These are phyloP conservation scores for Batillaria attramentaria DNA, from an alignment of 1,140 invertebrate species.

Conservation along the genomic window DNA sequence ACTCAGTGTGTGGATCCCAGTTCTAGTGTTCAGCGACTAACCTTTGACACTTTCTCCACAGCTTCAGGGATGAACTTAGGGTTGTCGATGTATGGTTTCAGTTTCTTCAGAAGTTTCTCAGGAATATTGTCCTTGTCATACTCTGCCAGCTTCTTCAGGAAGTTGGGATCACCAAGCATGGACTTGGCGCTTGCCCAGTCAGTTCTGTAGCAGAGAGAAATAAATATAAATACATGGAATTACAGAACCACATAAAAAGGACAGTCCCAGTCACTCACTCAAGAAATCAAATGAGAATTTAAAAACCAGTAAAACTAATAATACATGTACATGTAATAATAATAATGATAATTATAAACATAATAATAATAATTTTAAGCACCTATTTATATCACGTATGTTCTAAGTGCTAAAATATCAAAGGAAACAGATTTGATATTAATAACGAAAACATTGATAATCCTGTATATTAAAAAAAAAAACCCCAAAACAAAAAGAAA, in stretches of 20 bases:
- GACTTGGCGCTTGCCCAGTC: slow-evolving; percentile 71
- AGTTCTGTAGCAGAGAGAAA: slow-evolving; percentile 49
- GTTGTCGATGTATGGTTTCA: slow-evolving; percentile 76
- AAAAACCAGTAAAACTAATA: neutral
- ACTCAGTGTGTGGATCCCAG: no score
- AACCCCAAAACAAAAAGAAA: no score
- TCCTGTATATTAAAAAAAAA: no score
- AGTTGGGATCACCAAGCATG: slow-evolving; percentile 69
- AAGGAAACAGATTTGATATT: no score
- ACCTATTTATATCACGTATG: no score
- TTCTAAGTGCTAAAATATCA: no score
- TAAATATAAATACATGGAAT: neutral
- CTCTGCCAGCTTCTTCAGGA: slow-evolving; percentile 69
- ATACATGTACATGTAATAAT: neutral
- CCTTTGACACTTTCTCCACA: slow-evolving; percentile 71
- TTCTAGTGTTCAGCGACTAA: no score
- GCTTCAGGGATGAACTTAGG: slow-evolving; percentile 75
- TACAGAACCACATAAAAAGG: neutral
- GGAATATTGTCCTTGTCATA: slow-evolving; percentile 86
- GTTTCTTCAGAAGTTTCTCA: slow-evolving; percentile 83
- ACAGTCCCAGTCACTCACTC: neutral
- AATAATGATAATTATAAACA: neutral
- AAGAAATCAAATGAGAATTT: neutral
- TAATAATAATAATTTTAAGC: no score
- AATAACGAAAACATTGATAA: no score